Evolutionary conservation across 2,113 vertebrate species (phyloP), one percentile per base, ranked within the genome.

Genomic region (Electrona antarctica): DNA sequence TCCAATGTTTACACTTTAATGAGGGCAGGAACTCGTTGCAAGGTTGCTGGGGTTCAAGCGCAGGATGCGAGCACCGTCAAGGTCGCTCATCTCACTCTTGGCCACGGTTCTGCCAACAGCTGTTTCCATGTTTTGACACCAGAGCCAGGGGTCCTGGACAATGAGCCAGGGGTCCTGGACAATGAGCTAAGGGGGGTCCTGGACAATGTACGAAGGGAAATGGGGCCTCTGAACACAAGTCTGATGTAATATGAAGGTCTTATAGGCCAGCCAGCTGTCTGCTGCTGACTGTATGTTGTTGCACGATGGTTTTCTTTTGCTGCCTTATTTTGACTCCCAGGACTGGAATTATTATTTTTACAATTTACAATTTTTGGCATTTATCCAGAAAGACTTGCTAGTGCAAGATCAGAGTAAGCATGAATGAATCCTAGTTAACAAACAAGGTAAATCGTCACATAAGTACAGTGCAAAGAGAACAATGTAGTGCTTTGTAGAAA

Each of bases 51-150:
- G 77, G 74, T 65, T 60, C 73, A 85, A 0, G 74, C 69, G 79
- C 87, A 89, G 85, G 87, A 89, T 73, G 82, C 67, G 33, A 50
- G 74, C 62, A 10, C 73, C 68, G 68, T 71, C 79, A 82, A 75
- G 87, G 88, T 76, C 69, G 81, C 70, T 21, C 21, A 21, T 21
- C 72, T 77, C 85, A 65, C 85, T 68, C 76, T 41, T 59, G 41
- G 67, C 77, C 56, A 74, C 76, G 80, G 73, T 91, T 88, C 87
- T 76, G 65, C 78, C 74, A 78, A 78, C 89, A 88, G 89, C 89
- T 92, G 88, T 86, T 90, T 90, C 89, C 87, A 51, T 83, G 84
- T 87, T 91, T 87, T 81, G 79, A 83, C 78, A 80, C 83, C 64
- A 59, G 65, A 73, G 76, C 60, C 57, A 45, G 21, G 76, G 67